These are phyloP conservation scores for chimpanzee (Pan troglodytes) DNA, from an alignment of 2,113 vertebrate species.

Conservation along the genomic window NHGRI_mPanTro3-v2.1_pri NC_072409.2:80514501-80515000, in stretches of 20 bases:
- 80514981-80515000: neutral
- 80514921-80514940: neutral
- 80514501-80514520: neutral
- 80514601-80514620: too few species aligned
- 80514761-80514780: neutral
- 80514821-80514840: neutral
- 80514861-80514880: neutral
- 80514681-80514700: neutral
- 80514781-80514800: neutral
- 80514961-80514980: neutral
- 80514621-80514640: neutral
- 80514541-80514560: constrained; percentile 29
- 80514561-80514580: neutral
- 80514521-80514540: constrained; percentile 34
- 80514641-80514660: neutral
- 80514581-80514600: neutral
- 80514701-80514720: neutral
- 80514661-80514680: neutral
- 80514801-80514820: neutral
- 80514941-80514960: neutral
- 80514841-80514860: neutral
- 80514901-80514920: neutral
- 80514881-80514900: neutral
- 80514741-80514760: neutral
- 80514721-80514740: neutral